Evolutionary conservation across 2,113 vertebrate species (phyloP).

Genomic region (Amphiprion ocellaris): DNA sequence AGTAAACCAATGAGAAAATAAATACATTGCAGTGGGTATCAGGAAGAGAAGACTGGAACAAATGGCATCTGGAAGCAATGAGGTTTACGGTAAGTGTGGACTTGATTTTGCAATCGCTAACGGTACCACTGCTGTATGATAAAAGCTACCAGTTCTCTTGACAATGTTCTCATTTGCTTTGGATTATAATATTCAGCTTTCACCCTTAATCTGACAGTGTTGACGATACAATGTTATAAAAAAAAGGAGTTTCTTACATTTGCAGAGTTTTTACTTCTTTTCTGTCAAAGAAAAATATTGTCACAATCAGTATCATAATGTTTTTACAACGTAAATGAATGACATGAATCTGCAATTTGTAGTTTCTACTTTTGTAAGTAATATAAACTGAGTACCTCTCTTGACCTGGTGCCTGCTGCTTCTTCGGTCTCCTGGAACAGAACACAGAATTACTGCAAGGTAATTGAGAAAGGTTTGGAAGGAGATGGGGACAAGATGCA

Average conservation of each 20-base stretch:
- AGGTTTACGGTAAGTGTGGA: constrained; percentile 36
- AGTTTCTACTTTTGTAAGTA: background rate
- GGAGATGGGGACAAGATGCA: background rate
- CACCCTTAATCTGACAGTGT: background rate
- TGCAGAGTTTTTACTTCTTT: constrained; percentile 60
- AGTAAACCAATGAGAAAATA: constrained; percentile 8
- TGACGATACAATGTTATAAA: background rate
- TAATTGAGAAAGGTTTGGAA: background rate
- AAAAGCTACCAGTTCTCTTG: constrained; percentile 4
- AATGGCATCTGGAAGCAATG: constrained; percentile 57
- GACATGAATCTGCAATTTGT: background rate
- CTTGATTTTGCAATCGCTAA: constrained; percentile 30
- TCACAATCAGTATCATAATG: background rate
- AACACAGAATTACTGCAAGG: constrained; percentile 1
- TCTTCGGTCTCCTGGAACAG: constrained; percentile 35
- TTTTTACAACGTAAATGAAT: background rate
- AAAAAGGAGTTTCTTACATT: constrained; percentile 27
- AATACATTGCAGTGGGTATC: constrained; percentile 1
- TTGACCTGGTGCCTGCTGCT: constrained; percentile 9
- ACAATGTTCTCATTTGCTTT: background rate
- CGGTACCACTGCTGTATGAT: constrained; percentile 26
- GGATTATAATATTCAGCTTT: background rate
- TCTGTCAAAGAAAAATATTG: constrained; percentile 55
- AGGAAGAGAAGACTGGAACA: background rate
- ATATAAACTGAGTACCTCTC: constrained; percentile 38